Evolutionary conservation across 1,140 invertebrate species (phyloP).

Genomic region (Drosophila tani): DNA sequence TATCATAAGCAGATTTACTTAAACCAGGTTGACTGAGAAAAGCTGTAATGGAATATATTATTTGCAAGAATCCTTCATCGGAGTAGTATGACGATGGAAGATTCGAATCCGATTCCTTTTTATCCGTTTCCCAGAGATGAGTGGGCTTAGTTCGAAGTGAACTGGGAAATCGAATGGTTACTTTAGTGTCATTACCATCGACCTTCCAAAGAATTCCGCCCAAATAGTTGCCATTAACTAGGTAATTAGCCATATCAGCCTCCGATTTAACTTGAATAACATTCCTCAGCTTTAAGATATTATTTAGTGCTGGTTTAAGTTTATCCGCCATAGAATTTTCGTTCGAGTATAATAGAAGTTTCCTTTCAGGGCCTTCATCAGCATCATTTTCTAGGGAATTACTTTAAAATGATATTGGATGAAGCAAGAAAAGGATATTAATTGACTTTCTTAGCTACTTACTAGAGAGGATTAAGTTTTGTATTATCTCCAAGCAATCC

Average conservation of each 20-base stretch:
- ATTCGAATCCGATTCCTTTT: background rate
- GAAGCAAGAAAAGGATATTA: background rate
- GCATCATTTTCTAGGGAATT: background rate
- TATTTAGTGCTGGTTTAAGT: background rate
- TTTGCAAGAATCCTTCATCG: slow-evolving; percentile 12
- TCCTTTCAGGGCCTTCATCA: background rate
- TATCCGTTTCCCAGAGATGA: slow-evolving; percentile 19
- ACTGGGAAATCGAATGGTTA: slow-evolving; percentile 25
- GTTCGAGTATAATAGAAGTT: slow-evolving; percentile 6
- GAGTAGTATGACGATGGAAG: background rate
- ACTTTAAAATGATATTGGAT: slow-evolving; percentile 2
- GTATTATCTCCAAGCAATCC: slow-evolving; percentile 2
- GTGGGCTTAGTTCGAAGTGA: slow-evolving; percentile 7
- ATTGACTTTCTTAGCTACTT: background rate
- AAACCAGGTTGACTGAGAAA: slow-evolving; percentile 4
- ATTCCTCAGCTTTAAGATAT: slow-evolving; percentile 7
- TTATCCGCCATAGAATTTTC: background rate
- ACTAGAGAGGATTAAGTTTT: slow-evolving; percentile 4
- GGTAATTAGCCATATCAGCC: background rate
- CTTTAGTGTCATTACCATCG: background rate
- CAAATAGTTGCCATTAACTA: slow-evolving; percentile 12
- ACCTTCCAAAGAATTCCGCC: slow-evolving; percentile 24
- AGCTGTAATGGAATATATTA: slow-evolving; percentile 21
- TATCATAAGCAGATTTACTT: background rate
- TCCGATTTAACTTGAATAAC: slow-evolving; percentile 5